Conservation (phyloP, 2,797 vertebrate species). For the Corythornis leucogaster region DNA sequence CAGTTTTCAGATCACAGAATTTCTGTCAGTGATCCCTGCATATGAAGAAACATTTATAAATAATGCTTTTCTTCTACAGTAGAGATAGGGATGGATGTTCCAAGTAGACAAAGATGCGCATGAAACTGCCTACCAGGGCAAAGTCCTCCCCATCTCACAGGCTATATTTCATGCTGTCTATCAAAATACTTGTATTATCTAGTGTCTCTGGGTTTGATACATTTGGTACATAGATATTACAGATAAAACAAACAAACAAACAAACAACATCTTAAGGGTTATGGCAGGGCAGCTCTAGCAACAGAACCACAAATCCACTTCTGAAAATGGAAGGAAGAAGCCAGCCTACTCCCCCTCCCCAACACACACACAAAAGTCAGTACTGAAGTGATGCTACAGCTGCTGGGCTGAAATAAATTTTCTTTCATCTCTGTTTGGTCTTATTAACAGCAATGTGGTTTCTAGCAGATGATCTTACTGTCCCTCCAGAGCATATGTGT, state of each 20-base stretch:
- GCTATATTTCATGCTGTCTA: neutral
- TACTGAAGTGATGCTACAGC: neutral
- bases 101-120: neutral
- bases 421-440: conserved; percentile 4
- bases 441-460: conserved; percentile 40
- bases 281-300: neutral
- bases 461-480: conserved; percentile 35
- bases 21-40: neutral
- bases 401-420: neutral
- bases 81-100: neutral
- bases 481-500: conserved; percentile 6
- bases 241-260: neutral
- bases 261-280: neutral
- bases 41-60: neutral
- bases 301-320: neutral
- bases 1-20: neutral
- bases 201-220: neutral
- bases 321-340: neutral
- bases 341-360: neutral
- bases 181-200: neutral
- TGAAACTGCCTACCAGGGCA: neutral
- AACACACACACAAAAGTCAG: rapidly evolving
- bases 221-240: neutral
- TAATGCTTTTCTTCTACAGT: neutral
- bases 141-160: neutral